Evolutionary conservation across 1,140 invertebrate species (phyloP), one percentile per base, ranked within the genome.

Genomic region (Drosophila kohkoa): DNA sequence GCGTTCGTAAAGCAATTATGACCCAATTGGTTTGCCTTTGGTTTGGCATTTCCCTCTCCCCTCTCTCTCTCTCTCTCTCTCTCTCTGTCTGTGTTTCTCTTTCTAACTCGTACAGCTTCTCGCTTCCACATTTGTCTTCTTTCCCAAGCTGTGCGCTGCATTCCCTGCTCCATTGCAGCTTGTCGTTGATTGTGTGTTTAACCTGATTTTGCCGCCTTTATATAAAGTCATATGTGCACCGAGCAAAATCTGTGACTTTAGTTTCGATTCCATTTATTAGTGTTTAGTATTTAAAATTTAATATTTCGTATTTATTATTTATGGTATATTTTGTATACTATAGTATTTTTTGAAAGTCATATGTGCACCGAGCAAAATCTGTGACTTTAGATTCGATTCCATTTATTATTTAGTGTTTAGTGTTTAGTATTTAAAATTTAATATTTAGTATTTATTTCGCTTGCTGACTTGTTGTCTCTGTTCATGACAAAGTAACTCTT

Each of bases 1-100:
- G 82, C 62, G 82, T 77, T 72, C 83, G 76, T 86, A 87, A 88
- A 88, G 83, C 83, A 88, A 87, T 87, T 87, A 87, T 88, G 83
- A 87, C 85, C 83, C 83, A 87, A 87, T 88, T 87, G 82, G 79
- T 75, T 77, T 87, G 54, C 45, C 68, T 66, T 66, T 59, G 52
- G 46, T 49, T 66, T 66, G 63, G 11, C 57, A 5, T 45, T 58
- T 49, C 63, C 43, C 45, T 43, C 35, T 20, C 45, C 30, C 32
- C 38, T 43, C 71, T 16, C 60, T 15, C 25, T 13, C 41, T 3
- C 28, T 45, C 6, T 7, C 13, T 32, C 16, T 1, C 52, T 15
- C 20, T 16, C 41, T 2, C 28, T 45, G 4, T 6, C 7, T 32
- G 6, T 2, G 7, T n/a, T 25, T 20, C 48, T 20, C 48, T 25